Conservation (phyloP, 2,888 invertebrate species). For the Morpho helenor region DNA sequence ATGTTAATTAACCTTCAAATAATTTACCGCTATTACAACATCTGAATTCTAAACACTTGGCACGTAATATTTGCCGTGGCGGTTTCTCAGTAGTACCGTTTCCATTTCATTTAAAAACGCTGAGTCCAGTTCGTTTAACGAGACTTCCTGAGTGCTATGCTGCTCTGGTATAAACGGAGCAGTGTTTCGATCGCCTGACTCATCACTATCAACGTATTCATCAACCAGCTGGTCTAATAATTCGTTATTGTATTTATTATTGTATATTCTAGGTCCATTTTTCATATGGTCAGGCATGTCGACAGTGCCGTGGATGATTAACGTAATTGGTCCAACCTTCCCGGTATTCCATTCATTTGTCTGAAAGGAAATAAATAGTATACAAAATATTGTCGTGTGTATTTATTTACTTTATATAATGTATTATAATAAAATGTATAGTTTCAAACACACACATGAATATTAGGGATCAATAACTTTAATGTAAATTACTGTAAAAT, state of each 20-base stretch:
- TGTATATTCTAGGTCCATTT: constrained; percentile 75
- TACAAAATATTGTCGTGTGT: no score
- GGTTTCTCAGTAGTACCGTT: constrained; percentile 54
- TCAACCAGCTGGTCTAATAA: constrained; percentile 23
- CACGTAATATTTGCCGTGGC: constrained; percentile 44
- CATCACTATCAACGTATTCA: constrained; percentile 18
- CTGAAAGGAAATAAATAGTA: constrained; percentile 33
- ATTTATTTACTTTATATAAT: no score
- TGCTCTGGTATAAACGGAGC: constrained; percentile 39
- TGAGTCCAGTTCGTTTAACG: constrained; percentile 39
- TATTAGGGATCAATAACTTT: no score
- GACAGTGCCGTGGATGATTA: constrained; percentile 86
- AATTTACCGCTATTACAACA: not conserved
- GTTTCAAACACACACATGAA: no score
- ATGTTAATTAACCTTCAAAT: constrained; percentile 5
- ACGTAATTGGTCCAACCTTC: constrained; percentile 72
- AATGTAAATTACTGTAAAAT: no score
- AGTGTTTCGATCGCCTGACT: constrained; percentile 28
- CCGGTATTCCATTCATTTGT: constrained; percentile 75
- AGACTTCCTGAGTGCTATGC: constrained; percentile 34
- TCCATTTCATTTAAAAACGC: constrained; percentile 49
- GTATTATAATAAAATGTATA: no score
- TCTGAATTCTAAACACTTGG: not conserved
- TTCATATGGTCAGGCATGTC: constrained; percentile 81
- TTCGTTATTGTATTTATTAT: constrained; percentile 69